These are phyloP conservation scores for Yponomeuta sedellus DNA, from an alignment of 2,888 invertebrate species.

Conservation along the genomic window DNA sequence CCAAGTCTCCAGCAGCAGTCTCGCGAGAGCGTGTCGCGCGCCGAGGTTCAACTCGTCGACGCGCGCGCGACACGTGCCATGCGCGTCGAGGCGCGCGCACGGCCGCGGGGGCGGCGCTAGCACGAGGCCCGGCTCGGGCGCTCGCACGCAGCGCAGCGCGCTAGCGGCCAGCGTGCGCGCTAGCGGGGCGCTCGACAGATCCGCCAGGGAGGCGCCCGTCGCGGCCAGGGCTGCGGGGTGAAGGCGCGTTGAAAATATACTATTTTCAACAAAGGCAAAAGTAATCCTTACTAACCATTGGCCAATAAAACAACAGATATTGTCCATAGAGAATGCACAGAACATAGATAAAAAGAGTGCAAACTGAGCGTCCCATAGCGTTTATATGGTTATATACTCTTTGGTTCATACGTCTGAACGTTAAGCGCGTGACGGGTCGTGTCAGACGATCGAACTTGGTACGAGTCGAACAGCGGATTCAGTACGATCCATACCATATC, in stretches of 20 bases:
- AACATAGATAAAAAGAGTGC: no score
- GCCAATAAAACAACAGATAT: no score
- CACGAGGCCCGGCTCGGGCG: conserved; percentile 85
- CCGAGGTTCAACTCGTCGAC: conserved; percentile 43
- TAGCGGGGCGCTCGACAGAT: conserved; percentile 22
- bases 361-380: no score
- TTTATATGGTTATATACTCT: no score
- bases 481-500: no score
- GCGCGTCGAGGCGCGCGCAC: conserved; percentile 60
- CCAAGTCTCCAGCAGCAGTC: conserved; percentile 63
- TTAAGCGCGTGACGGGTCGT: no score
- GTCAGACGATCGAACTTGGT: no score
- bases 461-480: no score
- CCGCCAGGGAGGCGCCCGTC: not conserved
- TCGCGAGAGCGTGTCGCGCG: conserved; percentile 73
- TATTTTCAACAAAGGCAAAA: not conserved
- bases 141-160: conserved; percentile 83
- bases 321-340: no score
- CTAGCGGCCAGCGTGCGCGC: conserved; percentile 68
- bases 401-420: no score
- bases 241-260: not conserved
- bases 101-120: conserved; percentile 31
- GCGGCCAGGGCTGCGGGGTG: not conserved
- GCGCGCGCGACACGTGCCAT: not conserved
- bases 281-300: no score